Evolutionary conservation across 2,797 vertebrate genomes (phyloP).

Genomic region (Myotis pilosus): DNA sequence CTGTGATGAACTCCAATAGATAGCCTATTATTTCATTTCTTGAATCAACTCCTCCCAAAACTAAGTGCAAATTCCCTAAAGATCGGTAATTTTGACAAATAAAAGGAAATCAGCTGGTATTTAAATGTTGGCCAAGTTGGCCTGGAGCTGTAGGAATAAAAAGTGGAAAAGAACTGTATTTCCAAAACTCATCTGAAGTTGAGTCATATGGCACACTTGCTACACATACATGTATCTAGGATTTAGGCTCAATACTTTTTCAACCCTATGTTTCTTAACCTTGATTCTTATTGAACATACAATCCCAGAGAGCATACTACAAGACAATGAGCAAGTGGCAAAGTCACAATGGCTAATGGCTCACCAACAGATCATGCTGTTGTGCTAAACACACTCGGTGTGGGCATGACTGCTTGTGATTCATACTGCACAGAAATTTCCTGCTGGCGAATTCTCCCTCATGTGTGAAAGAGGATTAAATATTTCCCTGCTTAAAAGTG

Average conservation of each 20-base stretch:
- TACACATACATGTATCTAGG: background rate
- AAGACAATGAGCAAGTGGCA: background rate
- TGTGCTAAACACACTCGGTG: background rate
- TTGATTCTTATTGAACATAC: background rate
- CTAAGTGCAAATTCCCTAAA: background rate
- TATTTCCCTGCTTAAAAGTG: background rate
- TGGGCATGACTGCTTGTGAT: background rate
- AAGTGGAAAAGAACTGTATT: background rate
- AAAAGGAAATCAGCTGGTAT: background rate
- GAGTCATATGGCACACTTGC: background rate
- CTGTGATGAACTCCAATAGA: background rate
- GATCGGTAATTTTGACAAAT: background rate
- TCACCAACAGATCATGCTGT: background rate
- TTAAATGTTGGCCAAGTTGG: background rate
- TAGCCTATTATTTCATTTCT: background rate
- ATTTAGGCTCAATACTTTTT: background rate
- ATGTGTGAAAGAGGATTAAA: background rate
- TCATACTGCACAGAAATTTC: background rate
- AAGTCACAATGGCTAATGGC: background rate
- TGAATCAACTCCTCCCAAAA: background rate
- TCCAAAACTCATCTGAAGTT: background rate
- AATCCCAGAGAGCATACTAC: background rate
- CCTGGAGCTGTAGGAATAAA: background rate
- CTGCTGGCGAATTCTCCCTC: background rate
- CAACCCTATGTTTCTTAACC: background rate